Conservation (phyloP, 2,113 vertebrate species). For the Gymnorhina tibicen region DNA sequence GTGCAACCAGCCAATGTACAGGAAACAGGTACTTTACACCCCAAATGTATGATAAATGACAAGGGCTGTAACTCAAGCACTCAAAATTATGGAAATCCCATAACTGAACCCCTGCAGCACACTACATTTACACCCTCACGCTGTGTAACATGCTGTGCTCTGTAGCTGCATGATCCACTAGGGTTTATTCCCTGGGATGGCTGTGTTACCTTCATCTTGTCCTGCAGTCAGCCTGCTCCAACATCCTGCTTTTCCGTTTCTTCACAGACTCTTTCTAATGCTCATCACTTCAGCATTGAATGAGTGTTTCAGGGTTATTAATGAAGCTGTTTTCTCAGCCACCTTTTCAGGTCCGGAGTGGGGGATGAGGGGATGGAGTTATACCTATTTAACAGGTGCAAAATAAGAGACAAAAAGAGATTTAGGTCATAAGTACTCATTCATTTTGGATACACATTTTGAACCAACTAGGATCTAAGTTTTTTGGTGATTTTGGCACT, state of each 20-base stretch:
- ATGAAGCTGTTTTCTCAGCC: not conserved
- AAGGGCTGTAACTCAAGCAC: not conserved
- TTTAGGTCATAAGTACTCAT: not conserved
- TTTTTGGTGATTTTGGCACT: not conserved
- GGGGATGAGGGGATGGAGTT: not conserved
- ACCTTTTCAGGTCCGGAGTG: not conserved
- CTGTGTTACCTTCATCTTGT: not conserved
- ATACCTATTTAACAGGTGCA: not conserved
- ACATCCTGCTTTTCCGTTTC: not conserved
- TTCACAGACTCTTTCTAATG: fast-evolving
- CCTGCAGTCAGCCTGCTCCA: not conserved
- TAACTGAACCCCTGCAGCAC: not conserved
- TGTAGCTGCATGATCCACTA: not conserved
- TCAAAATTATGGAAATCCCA: not conserved
- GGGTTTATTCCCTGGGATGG: not conserved
- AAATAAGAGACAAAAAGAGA: not conserved
- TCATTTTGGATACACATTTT: not conserved
- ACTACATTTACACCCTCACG: not conserved
- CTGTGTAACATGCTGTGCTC: not conserved
- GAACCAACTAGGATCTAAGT: not conserved
- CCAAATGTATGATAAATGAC: not conserved
- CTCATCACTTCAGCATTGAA: not conserved
- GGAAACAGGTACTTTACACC: not conserved
- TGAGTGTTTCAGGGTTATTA: not conserved
- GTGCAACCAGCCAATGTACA: not conserved